Evolutionary conservation across 2,888 invertebrate genomes (phyloP).

Genomic region (Morpho achilles): DNA sequence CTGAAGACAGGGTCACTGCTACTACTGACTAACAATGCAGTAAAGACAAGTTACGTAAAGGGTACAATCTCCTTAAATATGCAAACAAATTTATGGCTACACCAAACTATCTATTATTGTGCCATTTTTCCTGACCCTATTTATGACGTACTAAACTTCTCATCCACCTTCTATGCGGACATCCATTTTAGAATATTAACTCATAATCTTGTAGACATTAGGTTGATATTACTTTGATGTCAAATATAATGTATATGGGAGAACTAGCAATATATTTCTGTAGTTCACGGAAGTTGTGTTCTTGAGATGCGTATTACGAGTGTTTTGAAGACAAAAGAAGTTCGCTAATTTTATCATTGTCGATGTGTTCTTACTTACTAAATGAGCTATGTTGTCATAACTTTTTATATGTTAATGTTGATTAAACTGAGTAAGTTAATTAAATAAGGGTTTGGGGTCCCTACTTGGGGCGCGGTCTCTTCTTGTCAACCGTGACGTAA

Average conservation of each 20-base stretch:
- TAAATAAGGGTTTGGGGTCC: too few relatives aligned
- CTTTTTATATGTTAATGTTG: too few relatives aligned
- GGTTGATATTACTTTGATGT: slow-evolving; percentile 21
- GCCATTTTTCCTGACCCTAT: slow-evolving; percentile 42
- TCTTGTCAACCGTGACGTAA: too few relatives aligned
- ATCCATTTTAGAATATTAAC: slow-evolving; percentile 20
- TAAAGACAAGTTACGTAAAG: background rate
- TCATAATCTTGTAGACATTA: slow-evolving; percentile 22
- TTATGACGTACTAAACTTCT: slow-evolving; percentile 49
- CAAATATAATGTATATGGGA: slow-evolving; percentile 20
- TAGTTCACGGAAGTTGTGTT: slow-evolving; percentile 11
- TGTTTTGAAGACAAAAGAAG: slow-evolving; percentile 19
- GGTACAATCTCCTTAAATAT: slow-evolving; percentile 5
- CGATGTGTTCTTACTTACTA: too few relatives aligned
- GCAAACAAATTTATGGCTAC: slow-evolving; percentile 17
- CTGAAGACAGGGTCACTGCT: too few relatives aligned
- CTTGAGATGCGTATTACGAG: slow-evolving; percentile 2
- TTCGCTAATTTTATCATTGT: slow-evolving; percentile 17
- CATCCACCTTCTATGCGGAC: slow-evolving; percentile 24
- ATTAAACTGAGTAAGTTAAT: background rate
- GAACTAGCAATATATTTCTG: slow-evolving; percentile 15
- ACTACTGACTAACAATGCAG: background rate
- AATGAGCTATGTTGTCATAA: too few relatives aligned
- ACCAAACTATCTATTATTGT: slow-evolving; percentile 22
- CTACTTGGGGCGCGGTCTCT: too few relatives aligned